Percentiles rank a stretch among this genome's conserved stretches.
phyloP scores from a whole-genome alignment of 2,797 vertebrate species.

The Acanthis flammea region DNA sequence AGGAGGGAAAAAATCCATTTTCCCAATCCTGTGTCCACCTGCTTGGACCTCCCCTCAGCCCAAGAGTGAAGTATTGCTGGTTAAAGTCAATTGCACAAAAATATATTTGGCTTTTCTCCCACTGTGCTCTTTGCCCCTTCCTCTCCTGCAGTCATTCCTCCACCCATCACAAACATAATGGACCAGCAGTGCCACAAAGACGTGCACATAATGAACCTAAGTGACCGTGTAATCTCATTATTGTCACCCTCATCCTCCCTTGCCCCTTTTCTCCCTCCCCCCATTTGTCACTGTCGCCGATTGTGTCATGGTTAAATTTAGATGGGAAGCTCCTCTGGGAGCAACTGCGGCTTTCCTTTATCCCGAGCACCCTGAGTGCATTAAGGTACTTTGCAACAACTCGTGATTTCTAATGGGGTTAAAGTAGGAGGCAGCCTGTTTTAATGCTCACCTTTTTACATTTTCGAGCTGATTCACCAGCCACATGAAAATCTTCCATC shows the following conservation, averaged over 20 bases:
- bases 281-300: not conserved
- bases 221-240: slow-evolving; percentile 58
- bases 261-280: not conserved
- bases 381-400: not conserved
- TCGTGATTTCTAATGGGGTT: not conserved
- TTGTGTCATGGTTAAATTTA: slow-evolving; percentile 15
- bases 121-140: not conserved
- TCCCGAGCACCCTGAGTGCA: not conserved
- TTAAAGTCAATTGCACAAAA: not conserved
- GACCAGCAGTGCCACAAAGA: not conserved
- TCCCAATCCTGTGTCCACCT: not conserved
- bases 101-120: not conserved
- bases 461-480: not conserved
- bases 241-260: slow-evolving; percentile 27
- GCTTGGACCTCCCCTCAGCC: not conserved
- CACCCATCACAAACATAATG: not conserved
- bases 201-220: slow-evolving; percentile 22
- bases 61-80: fast-evolving
- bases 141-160: not conserved
- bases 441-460: not conserved
- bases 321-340: slow-evolving; percentile 4
- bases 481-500: not conserved
- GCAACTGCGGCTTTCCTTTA: not conserved
- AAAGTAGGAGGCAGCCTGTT: not conserved
- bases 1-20: not conserved